Percentiles rank a stretch among this genome's conserved stretches.
phyloP scores from a whole-genome alignment of 2,797 vertebrate species.

The Eulemur albifrons region DNA sequence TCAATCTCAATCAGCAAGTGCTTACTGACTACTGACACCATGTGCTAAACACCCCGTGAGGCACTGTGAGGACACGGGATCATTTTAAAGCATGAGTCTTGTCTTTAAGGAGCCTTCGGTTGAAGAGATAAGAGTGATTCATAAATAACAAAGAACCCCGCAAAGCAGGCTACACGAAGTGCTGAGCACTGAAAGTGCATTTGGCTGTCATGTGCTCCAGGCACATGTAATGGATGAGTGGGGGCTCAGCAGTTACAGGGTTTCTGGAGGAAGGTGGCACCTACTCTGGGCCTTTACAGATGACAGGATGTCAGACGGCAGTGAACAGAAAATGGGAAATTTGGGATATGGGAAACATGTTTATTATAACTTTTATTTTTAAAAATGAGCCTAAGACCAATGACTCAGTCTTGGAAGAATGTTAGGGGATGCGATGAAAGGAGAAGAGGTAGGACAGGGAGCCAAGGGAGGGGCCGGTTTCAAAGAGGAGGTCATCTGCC shows the following conservation, averaged over 20 bases:
- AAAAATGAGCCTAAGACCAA: neutral
- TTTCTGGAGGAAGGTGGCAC: neutral
- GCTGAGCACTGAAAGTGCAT: neutral
- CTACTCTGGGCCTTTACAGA: neutral
- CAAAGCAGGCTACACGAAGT: neutral
- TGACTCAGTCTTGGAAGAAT: slow-evolving; percentile 25
- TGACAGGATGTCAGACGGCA: neutral
- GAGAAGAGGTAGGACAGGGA: neutral
- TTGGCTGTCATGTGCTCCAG: neutral
- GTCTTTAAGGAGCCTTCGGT: neutral
- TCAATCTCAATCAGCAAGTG: neutral
- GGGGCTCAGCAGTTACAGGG: neutral
- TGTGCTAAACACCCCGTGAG: neutral
- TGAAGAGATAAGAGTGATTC: slow-evolving; percentile 21
- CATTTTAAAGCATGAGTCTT: neutral
- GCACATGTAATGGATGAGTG: neutral
- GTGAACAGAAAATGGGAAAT: neutral
- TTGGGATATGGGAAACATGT: neutral
- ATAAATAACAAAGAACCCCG: neutral
- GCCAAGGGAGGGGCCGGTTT: neutral
- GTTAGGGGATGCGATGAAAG: neutral
- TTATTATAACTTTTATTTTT: slow-evolving; percentile 10
- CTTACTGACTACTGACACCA: neutral
- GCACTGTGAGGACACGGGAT: neutral
- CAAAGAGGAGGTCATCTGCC: neutral